These are phyloP conservation scores for Centruroides vittatus DNA, from an alignment of 1,140 invertebrate species.

Conservation along the genomic window DNA sequence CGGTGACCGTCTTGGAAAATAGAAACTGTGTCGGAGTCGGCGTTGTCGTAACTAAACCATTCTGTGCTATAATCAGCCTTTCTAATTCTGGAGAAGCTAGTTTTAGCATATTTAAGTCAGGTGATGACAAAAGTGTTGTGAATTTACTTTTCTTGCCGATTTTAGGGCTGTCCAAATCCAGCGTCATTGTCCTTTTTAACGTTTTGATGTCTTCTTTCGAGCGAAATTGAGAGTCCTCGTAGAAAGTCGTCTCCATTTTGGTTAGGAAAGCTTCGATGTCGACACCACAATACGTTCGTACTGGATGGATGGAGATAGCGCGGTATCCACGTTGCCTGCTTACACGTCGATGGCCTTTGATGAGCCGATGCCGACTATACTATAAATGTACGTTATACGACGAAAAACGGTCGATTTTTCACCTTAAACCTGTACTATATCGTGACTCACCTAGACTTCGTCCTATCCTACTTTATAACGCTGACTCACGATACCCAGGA, in stretches of 20 bases:
- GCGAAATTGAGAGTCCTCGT: constrained; percentile 34
- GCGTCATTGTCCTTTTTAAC: constrained; percentile 49
- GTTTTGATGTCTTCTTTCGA: constrained; percentile 31
- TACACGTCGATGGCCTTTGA: constrained; percentile 75
- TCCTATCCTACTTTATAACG: too few relatives aligned
- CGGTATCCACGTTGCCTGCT: constrained; percentile 67
- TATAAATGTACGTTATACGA: too few relatives aligned
- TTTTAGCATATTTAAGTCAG: constrained; percentile 72
- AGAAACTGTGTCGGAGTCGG: constrained; percentile 56
- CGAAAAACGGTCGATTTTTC: too few relatives aligned
- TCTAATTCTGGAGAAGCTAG: constrained; percentile 73
- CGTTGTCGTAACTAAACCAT: constrained; percentile 46
- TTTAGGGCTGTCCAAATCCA: constrained; percentile 57
- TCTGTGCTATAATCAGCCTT: constrained; percentile 56
- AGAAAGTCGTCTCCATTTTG: constrained; percentile 50
- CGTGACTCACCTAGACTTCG: too few relatives aligned
- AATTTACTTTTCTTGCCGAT: constrained; percentile 28
- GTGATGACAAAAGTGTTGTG: constrained; percentile 57
- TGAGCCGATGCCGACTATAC: constrained; percentile 47
- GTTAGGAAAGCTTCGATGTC: constrained; percentile 52
- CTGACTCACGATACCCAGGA: too few relatives aligned
- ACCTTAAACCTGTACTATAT: too few relatives aligned
- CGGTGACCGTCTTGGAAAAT: constrained; percentile 55
- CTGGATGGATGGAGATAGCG: constrained; percentile 25
- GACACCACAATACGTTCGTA: constrained; percentile 28